Conservation (phyloP, 2,113 vertebrate genomes). For the Australoheros scitulus region DNA sequence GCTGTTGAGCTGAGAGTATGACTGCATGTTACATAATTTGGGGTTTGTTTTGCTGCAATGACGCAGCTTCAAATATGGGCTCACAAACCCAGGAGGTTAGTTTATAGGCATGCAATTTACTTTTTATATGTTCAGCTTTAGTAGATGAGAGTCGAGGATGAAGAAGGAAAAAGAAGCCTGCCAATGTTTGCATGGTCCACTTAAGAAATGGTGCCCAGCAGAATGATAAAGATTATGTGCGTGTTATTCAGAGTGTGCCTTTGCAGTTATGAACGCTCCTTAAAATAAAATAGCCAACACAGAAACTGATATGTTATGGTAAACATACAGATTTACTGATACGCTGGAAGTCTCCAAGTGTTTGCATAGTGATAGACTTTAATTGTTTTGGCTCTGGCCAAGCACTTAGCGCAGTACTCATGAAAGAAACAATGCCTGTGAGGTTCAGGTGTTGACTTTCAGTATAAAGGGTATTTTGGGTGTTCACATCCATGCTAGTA, state of each 20-base stretch:
- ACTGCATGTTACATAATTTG: conserved; percentile 57
- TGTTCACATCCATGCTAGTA: not conserved
- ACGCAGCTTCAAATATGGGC: conserved; percentile 66
- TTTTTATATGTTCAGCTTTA: conserved; percentile 74
- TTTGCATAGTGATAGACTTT: conserved; percentile 43
- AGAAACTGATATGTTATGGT: conserved; percentile 21
- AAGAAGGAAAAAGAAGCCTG: conserved; percentile 46
- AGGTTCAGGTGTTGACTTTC: conserved; percentile 32
- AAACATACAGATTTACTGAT: conserved; percentile 35
- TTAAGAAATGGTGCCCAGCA: conserved; percentile 13
- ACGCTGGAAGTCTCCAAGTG: conserved; percentile 10
- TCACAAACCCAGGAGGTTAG: conserved; percentile 62
- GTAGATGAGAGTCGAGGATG: conserved; percentile 47
- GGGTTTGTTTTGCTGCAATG: conserved; percentile 65
- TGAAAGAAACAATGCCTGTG: conserved; percentile 27
- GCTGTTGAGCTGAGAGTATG: conserved; percentile 21
- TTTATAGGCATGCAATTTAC: conserved; percentile 77
- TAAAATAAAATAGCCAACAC: not conserved
- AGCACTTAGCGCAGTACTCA: not conserved
- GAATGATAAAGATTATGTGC: conserved; percentile 17
- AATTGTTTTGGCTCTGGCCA: conserved; percentile 32
- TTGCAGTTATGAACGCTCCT: not conserved
- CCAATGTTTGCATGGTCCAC: conserved; percentile 20
- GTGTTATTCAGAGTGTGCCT: not conserved
- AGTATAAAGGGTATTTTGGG: conserved; percentile 1